phyloP scores from a whole-genome alignment of 1,140 invertebrate genomes.

The Macrotrachela quadricornifera region DNA sequence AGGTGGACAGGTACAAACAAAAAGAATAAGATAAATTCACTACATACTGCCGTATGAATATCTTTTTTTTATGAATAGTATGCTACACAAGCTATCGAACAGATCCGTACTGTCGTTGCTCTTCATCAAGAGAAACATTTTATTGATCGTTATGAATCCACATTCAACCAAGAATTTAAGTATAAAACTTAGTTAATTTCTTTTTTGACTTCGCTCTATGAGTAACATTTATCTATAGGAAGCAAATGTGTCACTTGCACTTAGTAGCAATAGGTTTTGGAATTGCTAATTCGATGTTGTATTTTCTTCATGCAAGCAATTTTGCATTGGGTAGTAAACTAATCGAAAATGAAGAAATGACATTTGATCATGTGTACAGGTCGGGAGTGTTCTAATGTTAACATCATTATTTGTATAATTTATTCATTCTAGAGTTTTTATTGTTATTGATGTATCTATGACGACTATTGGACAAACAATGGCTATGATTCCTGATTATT shows the following conservation, averaged over 20 bases:
- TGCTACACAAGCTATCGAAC: neutral
- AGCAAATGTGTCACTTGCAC: too few species aligned
- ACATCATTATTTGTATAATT: too few species aligned
- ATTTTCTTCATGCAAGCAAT: neutral
- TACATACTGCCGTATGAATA: too few species aligned
- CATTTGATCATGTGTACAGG: neutral
- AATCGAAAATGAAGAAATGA: neutral
- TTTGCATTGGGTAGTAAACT: neutral
- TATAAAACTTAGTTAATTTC: too few species aligned
- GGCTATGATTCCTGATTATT: neutral
- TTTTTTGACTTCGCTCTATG: too few species aligned
- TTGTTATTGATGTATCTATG: neutral
- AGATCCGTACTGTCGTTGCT: neutral
- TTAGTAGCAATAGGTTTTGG: too few species aligned
- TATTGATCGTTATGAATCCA: neutral
- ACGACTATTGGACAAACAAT: neutral
- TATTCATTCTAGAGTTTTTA: neutral
- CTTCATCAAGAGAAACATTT: neutral
- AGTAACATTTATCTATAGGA: too few species aligned
- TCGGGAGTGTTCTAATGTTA: too few species aligned
- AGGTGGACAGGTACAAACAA: neutral
- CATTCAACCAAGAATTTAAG: neutral
- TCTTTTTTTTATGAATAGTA: neutral
- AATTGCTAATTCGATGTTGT: too few species aligned
- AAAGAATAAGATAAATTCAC: slow-evolving; percentile 3